phyloP scores from a whole-genome alignment of 1,140 invertebrate genomes.

The Melanaphis sacchari region DNA sequence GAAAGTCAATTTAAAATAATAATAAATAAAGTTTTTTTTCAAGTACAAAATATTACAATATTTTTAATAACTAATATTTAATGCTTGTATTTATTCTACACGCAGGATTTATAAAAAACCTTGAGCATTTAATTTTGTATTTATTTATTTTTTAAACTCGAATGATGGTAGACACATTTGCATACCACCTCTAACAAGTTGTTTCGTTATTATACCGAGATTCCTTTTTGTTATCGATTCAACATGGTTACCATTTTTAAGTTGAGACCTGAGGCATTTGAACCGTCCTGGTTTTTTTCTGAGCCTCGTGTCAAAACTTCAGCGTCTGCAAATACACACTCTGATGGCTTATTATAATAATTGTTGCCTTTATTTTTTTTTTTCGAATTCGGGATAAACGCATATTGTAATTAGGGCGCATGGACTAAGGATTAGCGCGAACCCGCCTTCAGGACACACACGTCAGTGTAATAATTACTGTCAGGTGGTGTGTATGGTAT shows the following conservation, averaged over 20 bases:
- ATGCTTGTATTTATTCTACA: background rate
- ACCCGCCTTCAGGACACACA: constrained; percentile 28
- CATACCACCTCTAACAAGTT: background rate
- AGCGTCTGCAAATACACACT: constrained; percentile 22
- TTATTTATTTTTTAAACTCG: background rate
- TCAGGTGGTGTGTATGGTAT: background rate
- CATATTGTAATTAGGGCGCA: constrained; percentile 5
- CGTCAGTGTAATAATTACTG: constrained; percentile 41
- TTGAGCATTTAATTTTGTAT: background rate
- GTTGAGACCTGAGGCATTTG: constrained; percentile 7
- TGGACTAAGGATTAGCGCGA: background rate
- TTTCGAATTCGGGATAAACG: background rate
- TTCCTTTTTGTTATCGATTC: background rate
- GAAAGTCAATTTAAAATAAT: no score
- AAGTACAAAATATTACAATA: background rate
- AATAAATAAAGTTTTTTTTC: background rate
- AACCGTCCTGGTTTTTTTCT: background rate
- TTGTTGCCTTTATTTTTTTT: constrained; percentile 35
- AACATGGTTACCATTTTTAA: background rate
- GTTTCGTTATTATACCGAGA: background rate
- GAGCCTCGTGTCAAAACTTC: constrained; percentile 32
- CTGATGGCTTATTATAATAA: constrained; percentile 34
- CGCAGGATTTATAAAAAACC: background rate
- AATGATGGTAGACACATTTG: background rate
- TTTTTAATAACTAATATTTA: background rate